Evolutionary conservation across 2,113 vertebrate genomes (phyloP), one percentile per base, ranked within the genome.

Genomic region (Gadus chalcogrammus): DNA sequence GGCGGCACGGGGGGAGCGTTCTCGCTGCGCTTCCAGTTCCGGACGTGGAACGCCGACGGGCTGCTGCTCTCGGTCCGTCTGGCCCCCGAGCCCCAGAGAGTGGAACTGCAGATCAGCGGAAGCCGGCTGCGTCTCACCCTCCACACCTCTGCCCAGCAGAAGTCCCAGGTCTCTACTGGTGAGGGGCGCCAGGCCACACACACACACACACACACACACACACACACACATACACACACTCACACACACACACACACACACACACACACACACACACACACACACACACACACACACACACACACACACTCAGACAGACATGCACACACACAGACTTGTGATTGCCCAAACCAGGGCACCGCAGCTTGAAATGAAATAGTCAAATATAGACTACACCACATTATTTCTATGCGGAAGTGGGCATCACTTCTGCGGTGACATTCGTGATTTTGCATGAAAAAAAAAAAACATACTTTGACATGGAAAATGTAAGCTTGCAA

Each of bases 21-120:
- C 67, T 93, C 95, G 0, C 87, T 95, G 53, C 94, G 93, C 71
- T 94, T 99, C 85, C 96, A 99, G 90, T 96, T 98, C 84, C 92
- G 97, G 77, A 98, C 96, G 0, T 99, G 97, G 97, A 99, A 97
- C 87, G 83, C 85, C 7, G 93, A 98, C 0, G 95, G 96, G 20
- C 91, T 96, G 24, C 92, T 99, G 63, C 86, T 98, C 63, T 94
- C 92, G 59, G 87, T 92, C 0, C 84, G 88, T 53, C 88, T 98
- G 64, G 91, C 90, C 75, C 92, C 88, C 66, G 91, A 90, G 77
- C 93, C 93, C 0, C 93, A 89, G 77, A 58, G 35, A 80, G 71
- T 98, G 72, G 78, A 92, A 70, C 85, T 99, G 76, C 93, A 91
- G 69, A 89, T 99, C 79, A 92, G 82, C 59, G 77, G 74, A 8